Evolutionary conservation across 2,888 invertebrate genomes (phyloP), one percentile per base, ranked within the genome.

Genomic region (Acleris literana): DNA sequence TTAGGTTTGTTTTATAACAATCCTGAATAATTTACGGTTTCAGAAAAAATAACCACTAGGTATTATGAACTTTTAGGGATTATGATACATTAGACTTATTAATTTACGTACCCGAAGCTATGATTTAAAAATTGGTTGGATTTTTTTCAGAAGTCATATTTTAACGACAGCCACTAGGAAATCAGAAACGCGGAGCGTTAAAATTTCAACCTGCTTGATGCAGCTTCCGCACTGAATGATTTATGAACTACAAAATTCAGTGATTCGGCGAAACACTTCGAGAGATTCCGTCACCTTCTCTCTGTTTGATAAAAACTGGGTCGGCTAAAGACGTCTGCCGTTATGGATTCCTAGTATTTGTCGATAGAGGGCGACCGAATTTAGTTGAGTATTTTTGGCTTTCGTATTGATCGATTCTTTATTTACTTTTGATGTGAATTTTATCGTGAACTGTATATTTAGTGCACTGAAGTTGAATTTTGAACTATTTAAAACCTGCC

Each of bases 251-350:
- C 62, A 29, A 22, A 61, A 51, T 55, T 65, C 60, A 55, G 54
- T 44, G 60, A 55, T 29, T 49, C 55, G 56, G 17, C 44, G 55
- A 60, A 52, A 65, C 60, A 60, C 51, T 65, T 56, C 49, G 48
- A 6, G 33, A 39, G 58, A 53, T 57, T 58, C 59, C 53, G 60
- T 60, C 64, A 56, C 60, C 60, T 33, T 20, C 39, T 13, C 17
- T 59, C 54, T 46, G 46, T 58, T 60, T 64, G 64, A 65, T 55
- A 33, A 44, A 64, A 65, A 61, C 20, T 61, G 55, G 65, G 65
- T 56, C 65, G 20, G n/a, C 44, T n/a, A 52, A 17, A 52, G 18
- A 52, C 22, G 17, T 61, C 22, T 49, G 5, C 9, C 51, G n/a
- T 25, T 52, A 51, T 60, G 43, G 22, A 20, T 7, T 39, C 60